A percentile compares a stretch with the other conserved stretches of the same genome.
Conservation (phyloP, 2,888 invertebrate species). For the Plutella xylostella region DNA sequence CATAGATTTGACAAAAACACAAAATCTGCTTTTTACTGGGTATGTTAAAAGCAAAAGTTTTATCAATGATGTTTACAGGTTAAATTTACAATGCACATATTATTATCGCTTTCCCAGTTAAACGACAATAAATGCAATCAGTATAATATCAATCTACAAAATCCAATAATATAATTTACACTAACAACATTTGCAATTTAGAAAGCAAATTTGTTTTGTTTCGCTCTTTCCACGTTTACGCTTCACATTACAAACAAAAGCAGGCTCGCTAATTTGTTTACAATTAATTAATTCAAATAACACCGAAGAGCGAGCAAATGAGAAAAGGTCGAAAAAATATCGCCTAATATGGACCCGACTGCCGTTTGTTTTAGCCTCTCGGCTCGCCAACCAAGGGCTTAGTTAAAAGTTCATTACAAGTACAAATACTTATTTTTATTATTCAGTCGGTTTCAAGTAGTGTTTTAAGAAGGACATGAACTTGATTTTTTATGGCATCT, state of each 20-base stretch:
- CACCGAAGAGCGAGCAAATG: slow-evolving; percentile 16
- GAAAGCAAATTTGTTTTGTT: not conserved
- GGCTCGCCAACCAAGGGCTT: slow-evolving; percentile 27
- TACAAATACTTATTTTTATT: too few species aligned
- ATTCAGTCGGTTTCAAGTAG: slow-evolving; percentile 48
- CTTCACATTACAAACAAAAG: slow-evolving; percentile 23
- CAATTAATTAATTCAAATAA: slow-evolving; percentile 35
- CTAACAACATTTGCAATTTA: not conserved
- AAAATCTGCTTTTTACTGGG: too few species aligned
- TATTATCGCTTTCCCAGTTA: too few species aligned
- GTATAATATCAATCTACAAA: too few species aligned
- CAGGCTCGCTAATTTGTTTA: slow-evolving; percentile 33
- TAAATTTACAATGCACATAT: too few species aligned
- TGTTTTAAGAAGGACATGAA: slow-evolving; percentile 36
- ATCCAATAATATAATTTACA: too few species aligned
- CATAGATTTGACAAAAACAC: too few species aligned
- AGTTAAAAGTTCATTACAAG: slow-evolving; percentile 51
- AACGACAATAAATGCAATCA: too few species aligned
- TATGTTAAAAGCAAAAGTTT: not conserved
- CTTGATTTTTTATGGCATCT: slow-evolving; percentile 34
- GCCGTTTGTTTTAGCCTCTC: slow-evolving; percentile 32
- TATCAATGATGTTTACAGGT: too few species aligned
- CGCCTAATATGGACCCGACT: slow-evolving; percentile 27
- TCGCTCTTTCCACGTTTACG: slow-evolving; percentile 16
- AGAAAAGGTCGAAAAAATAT: slow-evolving; percentile 21